Evolutionary conservation across 2,113 vertebrate species (phyloP).

Genomic region (Silurus glanis): DNA sequence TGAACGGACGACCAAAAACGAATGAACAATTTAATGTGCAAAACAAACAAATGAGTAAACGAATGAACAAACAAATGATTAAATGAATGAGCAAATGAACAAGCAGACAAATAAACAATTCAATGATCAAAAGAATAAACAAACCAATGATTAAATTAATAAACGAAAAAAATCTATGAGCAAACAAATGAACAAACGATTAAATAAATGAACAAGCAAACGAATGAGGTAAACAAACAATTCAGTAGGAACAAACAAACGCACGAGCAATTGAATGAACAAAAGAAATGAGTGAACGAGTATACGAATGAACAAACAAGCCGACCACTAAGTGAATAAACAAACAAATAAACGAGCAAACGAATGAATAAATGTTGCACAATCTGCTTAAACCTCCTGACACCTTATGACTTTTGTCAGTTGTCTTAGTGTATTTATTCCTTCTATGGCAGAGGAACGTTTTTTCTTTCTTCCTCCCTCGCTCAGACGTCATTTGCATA

Average conservation of each 20-base stretch:
- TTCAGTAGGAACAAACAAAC: not conserved
- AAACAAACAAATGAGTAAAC: too few relatives aligned
- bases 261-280: not conserved
- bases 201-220: too few relatives aligned
- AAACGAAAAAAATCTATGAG: too few relatives aligned
- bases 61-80: not conserved
- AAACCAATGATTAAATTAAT: too few relatives aligned
- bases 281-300: not conserved
- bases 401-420: not conserved
- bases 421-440: not conserved
- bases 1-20: not conserved
- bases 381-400: not conserved
- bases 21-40: not conserved
- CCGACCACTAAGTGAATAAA: not conserved
- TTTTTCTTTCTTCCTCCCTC: conserved; percentile 39
- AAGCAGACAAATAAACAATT: too few relatives aligned
- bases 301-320: too few relatives aligned
- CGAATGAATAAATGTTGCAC: not conserved
- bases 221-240: too few relatives aligned
- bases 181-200: not conserved
- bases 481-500: conserved; percentile 13
- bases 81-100: too few relatives aligned
- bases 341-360: too few relatives aligned
- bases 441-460: not conserved
- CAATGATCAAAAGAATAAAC: too few relatives aligned